Conservation (phyloP, 2,113 vertebrate species). For the Microcebus griseorufus region DNA sequence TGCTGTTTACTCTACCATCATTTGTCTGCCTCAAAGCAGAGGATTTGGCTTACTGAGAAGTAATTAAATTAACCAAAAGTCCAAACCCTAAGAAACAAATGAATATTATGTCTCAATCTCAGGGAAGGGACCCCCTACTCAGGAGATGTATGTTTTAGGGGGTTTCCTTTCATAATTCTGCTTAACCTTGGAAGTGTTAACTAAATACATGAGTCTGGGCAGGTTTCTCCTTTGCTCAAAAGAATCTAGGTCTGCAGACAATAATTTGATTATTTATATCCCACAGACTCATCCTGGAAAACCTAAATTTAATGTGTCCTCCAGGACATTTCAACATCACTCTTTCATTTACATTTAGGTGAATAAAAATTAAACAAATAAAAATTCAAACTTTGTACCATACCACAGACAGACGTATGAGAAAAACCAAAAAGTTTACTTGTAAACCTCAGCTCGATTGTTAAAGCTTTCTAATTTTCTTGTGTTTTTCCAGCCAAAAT, state of each 20-base stretch:
- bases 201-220: slow-evolving; percentile 10
- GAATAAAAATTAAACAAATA: background rate
- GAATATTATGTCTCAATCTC: background rate
- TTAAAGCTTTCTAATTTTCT: slow-evolving; percentile 73
- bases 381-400: background rate
- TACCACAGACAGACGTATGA: background rate
- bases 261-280: slow-evolving; percentile 34
- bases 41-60: slow-evolving; percentile 38
- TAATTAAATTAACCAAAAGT: slow-evolving; percentile 41
- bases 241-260: background rate
- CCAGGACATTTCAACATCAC: background rate
- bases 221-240: slow-evolving; percentile 23
- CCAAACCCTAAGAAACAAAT: slow-evolving; percentile 35
- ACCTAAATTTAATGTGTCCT: slow-evolving; percentile 40
- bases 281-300: background rate
- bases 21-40: slow-evolving; percentile 5
- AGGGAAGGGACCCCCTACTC: background rate
- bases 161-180: slow-evolving; percentile 11
- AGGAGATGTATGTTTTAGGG: background rate
- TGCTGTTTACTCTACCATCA: slow-evolving; percentile 22
- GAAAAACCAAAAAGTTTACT: slow-evolving; percentile 52
- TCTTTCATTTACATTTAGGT: slow-evolving; percentile 39
- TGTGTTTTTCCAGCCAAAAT: slow-evolving; percentile 62
- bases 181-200: slow-evolving; percentile 34
- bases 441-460: slow-evolving; percentile 43